Base-by-base conservation (phyloP, 2,888 invertebrate genomes). In the Megamerina dolium region DNA sequence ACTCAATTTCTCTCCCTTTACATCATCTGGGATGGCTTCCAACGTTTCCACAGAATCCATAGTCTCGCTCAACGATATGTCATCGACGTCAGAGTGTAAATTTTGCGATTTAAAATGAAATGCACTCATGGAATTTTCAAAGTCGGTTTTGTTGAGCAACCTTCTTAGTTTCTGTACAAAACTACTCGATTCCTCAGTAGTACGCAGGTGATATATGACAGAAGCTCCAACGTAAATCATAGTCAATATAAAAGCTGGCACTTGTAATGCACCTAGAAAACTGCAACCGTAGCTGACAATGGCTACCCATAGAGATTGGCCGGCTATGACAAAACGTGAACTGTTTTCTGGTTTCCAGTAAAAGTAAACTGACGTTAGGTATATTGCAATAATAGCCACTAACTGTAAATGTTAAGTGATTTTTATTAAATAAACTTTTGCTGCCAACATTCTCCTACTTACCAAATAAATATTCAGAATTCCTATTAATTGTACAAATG, bases 311-410 rank as follows among this genome's bases (percentile, higher is more conserved):
- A 87, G 68, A 2, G 78, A 70, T 52, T 82, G 81, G 0, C 91
- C 83, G 9, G 80, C 78, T 37, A 81, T 75, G 30, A 83, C 79
- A 60, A 87, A 84, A 41, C 77, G 72, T 5, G 72, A 71, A 14
- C 81, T 80, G 48, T 83, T 81, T 48, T 81, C 75, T 2, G 83
- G 82, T 26, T 77, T 82, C 92, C 92, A 93, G 54, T 84, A 74
- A 38, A 85, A 73, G 51, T 81, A 78, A 2, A 91, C 77, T 34
- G 83, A 73, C 17, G 83, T 75, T 16, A 88, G 57, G 61, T 92
- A 92, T 9, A 81, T 80, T 13, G 81, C 58, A 10, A 85, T 72
- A 53, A 87, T 64, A 13, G 82, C 74, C 51, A 80, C 65, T 3
- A 88, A 76, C 88, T 88, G 73, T 17, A 76, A 78, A 41, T 46